Percentiles rank a stretch among this genome's conserved stretches.
These are phyloP conservation scores for Venturia canescens DNA, from an alignment of 1,140 invertebrate species.

Conservation along the genomic window DNA sequence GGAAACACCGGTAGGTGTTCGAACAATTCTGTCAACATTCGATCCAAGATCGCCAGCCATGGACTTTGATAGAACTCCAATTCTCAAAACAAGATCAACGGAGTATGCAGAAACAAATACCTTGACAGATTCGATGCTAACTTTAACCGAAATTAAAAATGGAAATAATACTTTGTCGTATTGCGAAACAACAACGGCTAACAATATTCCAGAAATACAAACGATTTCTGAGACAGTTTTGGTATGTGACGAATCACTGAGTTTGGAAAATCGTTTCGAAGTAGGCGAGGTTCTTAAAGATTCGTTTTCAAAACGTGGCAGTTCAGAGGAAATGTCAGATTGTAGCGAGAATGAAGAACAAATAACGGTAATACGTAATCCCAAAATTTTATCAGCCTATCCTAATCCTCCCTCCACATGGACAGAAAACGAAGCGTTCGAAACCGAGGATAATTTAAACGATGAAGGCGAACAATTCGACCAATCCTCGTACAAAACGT, in stretches of 20 bases:
- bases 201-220: slow-evolving; percentile 63
- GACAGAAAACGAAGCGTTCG: slow-evolving; percentile 14
- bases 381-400: slow-evolving; percentile 20
- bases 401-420: background rate
- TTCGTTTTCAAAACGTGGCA: slow-evolving; percentile 10
- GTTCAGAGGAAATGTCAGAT: slow-evolving; percentile 31
- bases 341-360: slow-evolving; percentile 47
- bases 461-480: background rate
- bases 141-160: slow-evolving; percentile 40
- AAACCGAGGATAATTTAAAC: background rate
- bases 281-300: slow-evolving; percentile 12
- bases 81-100: slow-evolving; percentile 63
- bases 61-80: slow-evolving; percentile 70
- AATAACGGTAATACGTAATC: slow-evolving; percentile 52
- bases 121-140: too few relatives aligned
- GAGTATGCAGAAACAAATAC: background rate
- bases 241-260: background rate
- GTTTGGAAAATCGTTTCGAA: slow-evolving; percentile 40
- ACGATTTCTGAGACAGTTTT: slow-evolving; percentile 56
- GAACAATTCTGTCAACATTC: slow-evolving; percentile 42
- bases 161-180: slow-evolving; percentile 51
- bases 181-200: slow-evolving; percentile 58
- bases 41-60: slow-evolving; percentile 71
- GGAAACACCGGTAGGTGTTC: slow-evolving; percentile 26
- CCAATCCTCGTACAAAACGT: background rate